Percentiles rank a stretch among this genome's conserved stretches.
These are phyloP conservation scores for Caenorhabditis japonica DNA, from an alignment of 2,888 invertebrate species.

Conservation along the genomic window DNA sequence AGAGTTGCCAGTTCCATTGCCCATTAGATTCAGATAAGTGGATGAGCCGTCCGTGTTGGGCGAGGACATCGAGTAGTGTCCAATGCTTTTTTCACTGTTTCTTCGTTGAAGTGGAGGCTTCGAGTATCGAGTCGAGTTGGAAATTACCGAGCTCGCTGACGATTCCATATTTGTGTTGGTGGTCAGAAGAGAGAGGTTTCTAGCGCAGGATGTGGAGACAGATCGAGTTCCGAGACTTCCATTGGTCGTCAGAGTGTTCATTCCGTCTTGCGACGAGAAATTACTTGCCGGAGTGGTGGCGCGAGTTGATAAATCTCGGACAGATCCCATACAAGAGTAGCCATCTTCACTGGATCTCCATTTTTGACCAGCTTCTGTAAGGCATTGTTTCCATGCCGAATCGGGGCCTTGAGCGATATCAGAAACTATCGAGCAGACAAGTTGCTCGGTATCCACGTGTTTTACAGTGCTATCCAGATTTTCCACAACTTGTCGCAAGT, in stretches of 20 bases:
- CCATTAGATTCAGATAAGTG: slow-evolving; percentile 40
- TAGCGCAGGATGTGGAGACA: slow-evolving; percentile 34
- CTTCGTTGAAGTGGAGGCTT: slow-evolving; percentile 56
- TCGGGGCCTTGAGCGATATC: slow-evolving; percentile 65
- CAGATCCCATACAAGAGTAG: slow-evolving; percentile 43
- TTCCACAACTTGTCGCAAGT: slow-evolving; percentile 71
- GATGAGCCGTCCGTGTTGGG: slow-evolving; percentile 46
- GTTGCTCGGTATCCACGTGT: slow-evolving; percentile 58
- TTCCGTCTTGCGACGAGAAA: slow-evolving; percentile 35
- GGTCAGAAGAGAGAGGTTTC: slow-evolving; percentile 26
- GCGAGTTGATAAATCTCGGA: slow-evolving; percentile 41
- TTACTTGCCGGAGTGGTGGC: slow-evolving; percentile 45
- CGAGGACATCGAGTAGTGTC: slow-evolving; percentile 50
- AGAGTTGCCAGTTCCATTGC: slow-evolving; percentile 29
- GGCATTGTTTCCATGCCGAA: slow-evolving; percentile 61
- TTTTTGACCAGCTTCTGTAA: slow-evolving; percentile 48
- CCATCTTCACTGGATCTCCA: slow-evolving; percentile 46
- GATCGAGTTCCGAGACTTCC: slow-evolving; percentile 21
- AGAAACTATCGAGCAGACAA: slow-evolving; percentile 59
- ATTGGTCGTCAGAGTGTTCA: slow-evolving; percentile 21
- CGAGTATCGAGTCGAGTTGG: slow-evolving; percentile 34
- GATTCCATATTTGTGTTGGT: slow-evolving; percentile 19
- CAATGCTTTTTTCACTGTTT: slow-evolving; percentile 54
- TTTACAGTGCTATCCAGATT: slow-evolving; percentile 67
- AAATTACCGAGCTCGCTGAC: slow-evolving; percentile 34